phyloP scores from a whole-genome alignment of 2,113 vertebrate species.

The Rynchops niger region DNA sequence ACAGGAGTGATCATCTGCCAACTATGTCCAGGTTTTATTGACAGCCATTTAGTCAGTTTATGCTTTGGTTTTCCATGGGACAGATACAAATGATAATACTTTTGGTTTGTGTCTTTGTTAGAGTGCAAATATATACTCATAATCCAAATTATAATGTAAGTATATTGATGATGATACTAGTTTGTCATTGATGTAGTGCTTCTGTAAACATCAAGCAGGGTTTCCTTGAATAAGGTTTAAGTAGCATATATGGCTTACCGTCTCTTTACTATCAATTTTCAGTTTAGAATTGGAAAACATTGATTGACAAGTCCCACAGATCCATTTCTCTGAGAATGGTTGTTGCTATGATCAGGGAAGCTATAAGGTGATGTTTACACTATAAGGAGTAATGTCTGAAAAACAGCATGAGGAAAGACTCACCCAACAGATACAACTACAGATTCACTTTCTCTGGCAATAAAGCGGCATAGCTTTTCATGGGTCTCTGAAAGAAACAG shows the following conservation, averaged over 20 bases:
- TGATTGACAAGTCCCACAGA: neutral
- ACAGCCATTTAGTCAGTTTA: neutral
- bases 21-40: neutral
- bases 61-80: neutral
- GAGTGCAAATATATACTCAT: neutral
- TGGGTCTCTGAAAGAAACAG: constrained; percentile 74
- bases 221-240: neutral
- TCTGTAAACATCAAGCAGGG: neutral
- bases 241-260: neutral
- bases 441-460: constrained; percentile 78
- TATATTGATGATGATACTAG: neutral
- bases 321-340: neutral
- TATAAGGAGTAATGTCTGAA: neutral
- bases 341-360: neutral
- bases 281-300: neutral
- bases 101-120: neutral
- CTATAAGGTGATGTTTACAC: neutral
- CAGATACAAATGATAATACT: neutral
- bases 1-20: neutral
- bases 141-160: neutral
- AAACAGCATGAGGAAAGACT: neutral
- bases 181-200: neutral
- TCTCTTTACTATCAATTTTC: neutral
- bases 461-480: constrained; percentile 74
- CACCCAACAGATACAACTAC: constrained; percentile 86